These are phyloP conservation scores for Acropternis orthonyx DNA, from an alignment of 2,797 vertebrate genomes.

Conservation along the genomic window DNA sequence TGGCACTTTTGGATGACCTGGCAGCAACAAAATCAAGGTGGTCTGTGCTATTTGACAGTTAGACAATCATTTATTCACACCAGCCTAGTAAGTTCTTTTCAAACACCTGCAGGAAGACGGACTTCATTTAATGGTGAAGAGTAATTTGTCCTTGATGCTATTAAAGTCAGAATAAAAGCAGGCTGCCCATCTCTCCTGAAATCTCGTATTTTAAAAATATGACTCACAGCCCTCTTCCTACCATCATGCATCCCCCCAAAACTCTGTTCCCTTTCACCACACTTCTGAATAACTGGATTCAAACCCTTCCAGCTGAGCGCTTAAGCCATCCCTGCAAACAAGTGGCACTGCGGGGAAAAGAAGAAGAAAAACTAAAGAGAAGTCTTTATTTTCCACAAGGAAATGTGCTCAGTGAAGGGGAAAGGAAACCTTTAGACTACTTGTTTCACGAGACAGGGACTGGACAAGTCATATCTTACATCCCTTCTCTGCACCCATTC, in stretches of 20 bases:
- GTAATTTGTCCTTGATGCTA: not conserved
- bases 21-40: slow-evolving; percentile 39
- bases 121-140: slow-evolving; percentile 15
- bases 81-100: not conserved
- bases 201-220: not conserved
- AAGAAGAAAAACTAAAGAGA: rapidly evolving
- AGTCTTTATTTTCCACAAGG: not conserved
- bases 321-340: not conserved
- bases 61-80: slow-evolving; percentile 48
- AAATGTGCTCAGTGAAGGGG: not conserved
- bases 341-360: not conserved
- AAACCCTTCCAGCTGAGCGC: not conserved
- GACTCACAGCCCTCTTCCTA: not conserved
- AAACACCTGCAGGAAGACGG: not conserved
- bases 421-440: not conserved
- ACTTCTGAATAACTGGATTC: not conserved
- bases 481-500: not conserved
- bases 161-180: not conserved
- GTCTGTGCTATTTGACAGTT: slow-evolving; percentile 28
- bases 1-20: slow-evolving; percentile 39
- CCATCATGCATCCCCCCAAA: not conserved
- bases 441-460: not conserved
- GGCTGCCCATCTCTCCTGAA: not conserved
- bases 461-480: not conserved
- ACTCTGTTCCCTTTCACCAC: not conserved